Percentiles rank a stretch among this genome's conserved stretches.
phyloP scores from a whole-genome alignment of 2,797 vertebrate genomes.

The Nannoperca australis region DNA sequence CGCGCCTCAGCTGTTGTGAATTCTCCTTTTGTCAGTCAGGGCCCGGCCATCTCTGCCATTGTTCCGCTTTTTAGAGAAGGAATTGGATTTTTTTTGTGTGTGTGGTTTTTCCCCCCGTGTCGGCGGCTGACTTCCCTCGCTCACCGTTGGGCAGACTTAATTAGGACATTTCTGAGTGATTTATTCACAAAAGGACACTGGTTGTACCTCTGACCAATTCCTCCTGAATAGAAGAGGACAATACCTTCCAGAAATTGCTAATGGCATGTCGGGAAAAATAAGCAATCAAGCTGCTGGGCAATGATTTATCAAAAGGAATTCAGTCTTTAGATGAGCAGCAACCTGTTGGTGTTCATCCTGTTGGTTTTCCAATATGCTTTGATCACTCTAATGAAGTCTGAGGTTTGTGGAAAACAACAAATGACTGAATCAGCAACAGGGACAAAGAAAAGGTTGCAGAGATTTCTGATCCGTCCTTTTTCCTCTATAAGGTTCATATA shows the following conservation, averaged over 20 bases:
- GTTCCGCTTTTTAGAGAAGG: conserved; percentile 81
- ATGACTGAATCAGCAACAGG: conserved; percentile 34
- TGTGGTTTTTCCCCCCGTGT: conserved; percentile 37
- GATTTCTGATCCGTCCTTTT: conserved; percentile 48
- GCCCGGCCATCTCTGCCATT: conserved; percentile 78
- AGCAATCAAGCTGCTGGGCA: conserved; percentile 54
- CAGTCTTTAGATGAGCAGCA: conserved; percentile 43
- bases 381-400: conserved; percentile 47
- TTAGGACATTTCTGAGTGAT: conserved; percentile 84
- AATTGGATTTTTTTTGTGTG: conserved; percentile 83
- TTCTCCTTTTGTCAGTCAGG: conserved; percentile 83
- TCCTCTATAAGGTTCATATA: conserved; percentile 29
- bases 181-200: conserved; percentile 83
- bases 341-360: conserved; percentile 50
- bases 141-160: conserved; percentile 82
- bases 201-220: conserved; percentile 72
- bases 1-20: conserved; percentile 82
- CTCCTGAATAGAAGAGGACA: conserved; percentile 68
- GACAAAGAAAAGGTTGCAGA: conserved; percentile 54
- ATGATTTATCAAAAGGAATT: conserved; percentile 52
- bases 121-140: conserved; percentile 60
- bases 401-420: conserved; percentile 50
- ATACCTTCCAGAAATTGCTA: conserved; percentile 60
- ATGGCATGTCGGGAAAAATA: conserved; percentile 62
- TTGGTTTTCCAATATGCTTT: conserved; percentile 48